Base-by-base conservation (phyloP, 2,888 invertebrate genomes). In the Oxycera nigricornis region DNA sequence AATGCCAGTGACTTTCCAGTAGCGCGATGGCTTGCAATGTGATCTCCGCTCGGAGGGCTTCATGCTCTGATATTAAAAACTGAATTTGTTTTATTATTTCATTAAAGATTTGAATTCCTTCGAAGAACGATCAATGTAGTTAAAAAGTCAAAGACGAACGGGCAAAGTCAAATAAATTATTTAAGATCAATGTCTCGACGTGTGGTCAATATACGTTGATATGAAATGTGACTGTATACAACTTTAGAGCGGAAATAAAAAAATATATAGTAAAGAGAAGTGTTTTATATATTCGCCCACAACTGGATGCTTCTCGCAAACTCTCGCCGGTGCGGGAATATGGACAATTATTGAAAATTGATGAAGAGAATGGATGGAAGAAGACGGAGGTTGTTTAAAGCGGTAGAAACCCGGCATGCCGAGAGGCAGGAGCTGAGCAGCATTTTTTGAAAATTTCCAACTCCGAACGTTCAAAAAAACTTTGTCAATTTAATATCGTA, bases 1-100 rank as follows among this genome's bases (percentile, higher is more conserved):
- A 50, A 55, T 20, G 70, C 70, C 70, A 70, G 70, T 70, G 70
- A 70, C 70, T 70, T 70, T 70, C 70, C 70, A 70, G n/a, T 9
- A 24, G 70, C 26, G 52, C 26, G n/a, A 30, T 9, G 22, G 6
- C 1, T 68, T 50, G 6, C 35, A 35, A 41, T 20, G 7, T 11
- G 28, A n/a, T 70, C 55, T 65, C 24, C 24, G 7, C n/a, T 65
- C 39, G 4, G 39, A 61, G 20, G 2, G 17, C 4, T 22, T 22
- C 6, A 24, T 11, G 14, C 3, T 46, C 22, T 22, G 55, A 55
- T 24, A 22, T 22, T 24, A n/a, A n/a, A n/a, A n/a, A n/a, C n/a
- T n/a, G 6, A 6, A 9, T 55, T 55, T 55, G 24, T 55, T 55
- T 55, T 55, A 22, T 55, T 55, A 55, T 55, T 55, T 24, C 55